These are phyloP conservation scores for Nowickia ferox DNA, from an alignment of 2,888 invertebrate genomes.

Conservation along the genomic window DNA sequence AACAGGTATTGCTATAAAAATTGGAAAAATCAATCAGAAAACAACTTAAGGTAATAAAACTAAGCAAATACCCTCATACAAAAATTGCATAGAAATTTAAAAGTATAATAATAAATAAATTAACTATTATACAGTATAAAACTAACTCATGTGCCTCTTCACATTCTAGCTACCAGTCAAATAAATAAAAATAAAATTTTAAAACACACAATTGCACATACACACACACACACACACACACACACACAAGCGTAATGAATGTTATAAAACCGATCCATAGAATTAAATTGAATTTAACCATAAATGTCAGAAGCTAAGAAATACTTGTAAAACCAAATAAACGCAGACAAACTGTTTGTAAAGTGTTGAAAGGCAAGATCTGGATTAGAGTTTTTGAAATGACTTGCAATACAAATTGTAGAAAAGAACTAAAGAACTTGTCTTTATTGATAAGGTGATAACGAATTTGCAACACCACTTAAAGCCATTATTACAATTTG, in stretches of 20 bases:
- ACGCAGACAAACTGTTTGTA: slow-evolving; percentile 53
- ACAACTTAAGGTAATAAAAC: slow-evolving; percentile 47
- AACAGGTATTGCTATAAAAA: slow-evolving; percentile 61
- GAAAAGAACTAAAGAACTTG: slow-evolving; percentile 23
- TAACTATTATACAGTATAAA: slow-evolving; percentile 16
- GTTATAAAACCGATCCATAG: slow-evolving; percentile 28
- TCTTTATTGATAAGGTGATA: too few relatives aligned
- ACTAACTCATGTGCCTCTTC: background rate
- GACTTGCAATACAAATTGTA: slow-evolving; percentile 71
- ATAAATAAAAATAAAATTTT: slow-evolving; percentile 6
- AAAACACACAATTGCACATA: background rate
- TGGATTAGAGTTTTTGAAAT: slow-evolving; percentile 72
- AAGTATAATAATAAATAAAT: slow-evolving; percentile 57
- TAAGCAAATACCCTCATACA: slow-evolving; percentile 28
- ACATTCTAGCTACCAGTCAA: background rate
- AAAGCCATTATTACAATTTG: too few relatives aligned
- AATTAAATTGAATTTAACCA: slow-evolving; percentile 79
- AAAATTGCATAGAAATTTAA: slow-evolving; percentile 37
- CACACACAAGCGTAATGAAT: background rate
- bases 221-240: background rate
- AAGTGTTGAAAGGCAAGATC: slow-evolving; percentile 71
- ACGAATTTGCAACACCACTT: too few relatives aligned
- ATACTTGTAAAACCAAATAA: slow-evolving; percentile 67
- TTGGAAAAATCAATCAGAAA: slow-evolving; percentile 65
- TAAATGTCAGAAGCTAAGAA: slow-evolving; percentile 78